phyloP scores from a whole-genome alignment of 1,140 invertebrate genomes.

The Cyrtorhinus lividipennis region DNA sequence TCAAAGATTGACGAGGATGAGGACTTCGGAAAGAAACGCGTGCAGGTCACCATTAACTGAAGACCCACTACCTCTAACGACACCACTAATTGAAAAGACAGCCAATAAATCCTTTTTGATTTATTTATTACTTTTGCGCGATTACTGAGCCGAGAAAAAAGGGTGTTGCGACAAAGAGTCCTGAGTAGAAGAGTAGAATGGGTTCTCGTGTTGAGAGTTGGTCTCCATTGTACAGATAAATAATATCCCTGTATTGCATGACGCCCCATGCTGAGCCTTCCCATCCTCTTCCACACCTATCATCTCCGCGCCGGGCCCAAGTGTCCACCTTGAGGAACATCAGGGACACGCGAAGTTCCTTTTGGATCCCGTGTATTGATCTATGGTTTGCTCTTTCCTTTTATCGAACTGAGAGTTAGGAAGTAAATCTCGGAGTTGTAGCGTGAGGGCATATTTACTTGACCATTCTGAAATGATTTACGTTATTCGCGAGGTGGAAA shows the following conservation, averaged over 20 bases:
- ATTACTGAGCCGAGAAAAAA: background rate
- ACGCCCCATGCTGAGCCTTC: background rate
- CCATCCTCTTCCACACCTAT: background rate
- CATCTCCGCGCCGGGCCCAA: background rate
- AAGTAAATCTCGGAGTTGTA: no score
- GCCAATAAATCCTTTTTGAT: background rate
- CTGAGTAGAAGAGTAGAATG: background rate
- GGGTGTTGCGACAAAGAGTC: background rate
- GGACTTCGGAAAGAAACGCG: no score
- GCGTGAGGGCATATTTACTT: no score
- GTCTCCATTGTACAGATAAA: constrained; percentile 7
- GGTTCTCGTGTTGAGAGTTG: background rate
- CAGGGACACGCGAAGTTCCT: background rate
- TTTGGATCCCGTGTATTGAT: background rate
- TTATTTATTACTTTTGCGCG: constrained; percentile 6
- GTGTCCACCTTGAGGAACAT: background rate
- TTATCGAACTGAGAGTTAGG: no score
- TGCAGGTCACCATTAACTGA: no score
- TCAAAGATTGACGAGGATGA: no score
- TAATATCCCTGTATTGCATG: constrained; percentile 5
- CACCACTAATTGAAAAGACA: constrained; percentile 6
- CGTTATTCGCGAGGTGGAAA: no score
- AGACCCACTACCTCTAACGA: no score
- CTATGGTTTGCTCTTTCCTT: background rate
- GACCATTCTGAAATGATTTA: no score